Base-by-base conservation (phyloP, 1,140 invertebrate genomes). In the Drosophila navojoa region DNA sequence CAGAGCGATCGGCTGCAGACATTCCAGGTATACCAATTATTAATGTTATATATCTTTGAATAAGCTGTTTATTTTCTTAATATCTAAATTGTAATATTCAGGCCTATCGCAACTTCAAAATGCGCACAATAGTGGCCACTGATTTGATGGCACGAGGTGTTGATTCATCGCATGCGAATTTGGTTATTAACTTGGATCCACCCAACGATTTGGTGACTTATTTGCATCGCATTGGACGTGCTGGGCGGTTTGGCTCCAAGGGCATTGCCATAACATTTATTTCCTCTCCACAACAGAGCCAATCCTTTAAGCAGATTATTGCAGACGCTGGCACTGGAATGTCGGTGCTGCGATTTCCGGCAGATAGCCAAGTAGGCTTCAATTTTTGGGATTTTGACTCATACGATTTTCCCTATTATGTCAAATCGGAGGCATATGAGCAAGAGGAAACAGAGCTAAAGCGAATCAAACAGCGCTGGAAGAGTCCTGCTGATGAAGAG, bases 141-240 rank as follows among this genome's bases (percentile, higher is more conserved):
- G 98, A 99, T 94, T 93, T 99, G 84, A 95, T 95, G 57, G 95
- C 96, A 22, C 93, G 96, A 76, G 96, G 98, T 13, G 97, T 99
- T 77, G 98, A 99, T 94, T 96, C 96, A 9, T 95, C 96, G 58
- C 96, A 98, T 93, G 96, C 99, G 6, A 97, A 99, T 93, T 93
- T 99, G 45, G 96, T 99, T 1, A 95, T 99, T 9, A 99, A 99
- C 93, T 94, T 99, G 81, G 98, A 99, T 91, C 91, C 96, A 44
- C 97, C 99, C 2, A 84, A 78, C 54, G 96, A 98, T 90, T 93
- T 94, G 78, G 95, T 97, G 60, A 98, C 97, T 3, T 99, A 99
- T 94, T 94, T 99, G 66, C 99, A 99, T 93, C 94, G 98, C 91
- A 98, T 99, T 89, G 98, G 98, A 5, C 94, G 98, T 81, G 97